Percentiles rank a stretch among this genome's conserved stretches.
Evolutionary conservation across 2,797 vertebrate genomes (phyloP).

Genomic region (Dendrocincla fuliginosa): DNA sequence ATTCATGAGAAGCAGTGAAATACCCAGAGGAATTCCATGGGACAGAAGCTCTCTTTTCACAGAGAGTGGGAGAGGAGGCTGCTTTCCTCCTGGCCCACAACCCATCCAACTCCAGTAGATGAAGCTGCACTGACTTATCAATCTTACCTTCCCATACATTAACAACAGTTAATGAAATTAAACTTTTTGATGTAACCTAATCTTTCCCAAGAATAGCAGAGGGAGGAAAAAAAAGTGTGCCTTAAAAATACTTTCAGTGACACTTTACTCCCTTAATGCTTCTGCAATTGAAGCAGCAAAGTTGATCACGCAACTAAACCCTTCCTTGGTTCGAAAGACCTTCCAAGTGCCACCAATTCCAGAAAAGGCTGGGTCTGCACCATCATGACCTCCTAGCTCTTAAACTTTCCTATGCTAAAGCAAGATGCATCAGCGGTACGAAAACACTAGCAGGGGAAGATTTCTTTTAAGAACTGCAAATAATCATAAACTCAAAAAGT

Average conservation of each 20-base stretch:
- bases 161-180: not conserved
- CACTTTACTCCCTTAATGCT: not conserved
- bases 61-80: not conserved
- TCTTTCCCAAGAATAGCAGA: not conserved
- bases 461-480: not conserved
- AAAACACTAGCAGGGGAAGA: not conserved
- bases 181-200: not conserved
- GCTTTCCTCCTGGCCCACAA: not conserved
- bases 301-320: not conserved
- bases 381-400: not conserved
- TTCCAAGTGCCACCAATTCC: not conserved
- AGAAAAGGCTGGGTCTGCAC: not conserved
- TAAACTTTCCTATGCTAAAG: not conserved
- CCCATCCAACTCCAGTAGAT: not conserved
- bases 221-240: fast-evolving
- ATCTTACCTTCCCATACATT: not conserved
- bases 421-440: not conserved
- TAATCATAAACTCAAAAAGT: not conserved
- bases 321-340: not conserved
- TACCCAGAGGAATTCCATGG: not conserved
- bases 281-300: not conserved
- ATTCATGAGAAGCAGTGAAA: not conserved
- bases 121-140: not conserved
- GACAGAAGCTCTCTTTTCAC: not conserved
- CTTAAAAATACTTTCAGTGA: not conserved